A percentile compares a stretch with the other conserved stretches of the same genome.
phyloP scores from a whole-genome alignment of 1,140 invertebrate genomes.

The Leguminivora glycinivorella region DNA sequence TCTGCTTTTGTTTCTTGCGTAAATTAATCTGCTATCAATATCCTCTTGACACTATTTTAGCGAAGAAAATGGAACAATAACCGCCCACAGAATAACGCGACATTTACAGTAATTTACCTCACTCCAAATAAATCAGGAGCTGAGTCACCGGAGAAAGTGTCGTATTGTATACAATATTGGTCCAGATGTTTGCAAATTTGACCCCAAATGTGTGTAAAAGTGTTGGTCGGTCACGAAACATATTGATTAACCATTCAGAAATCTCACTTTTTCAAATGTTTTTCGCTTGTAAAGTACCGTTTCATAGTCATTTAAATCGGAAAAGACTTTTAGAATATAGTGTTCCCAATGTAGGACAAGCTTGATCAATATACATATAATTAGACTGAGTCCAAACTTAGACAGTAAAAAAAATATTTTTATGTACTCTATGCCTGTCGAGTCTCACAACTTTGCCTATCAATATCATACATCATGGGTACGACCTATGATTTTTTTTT shows the following conservation, averaged over 20 bases:
- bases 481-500: no score
- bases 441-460: no score
- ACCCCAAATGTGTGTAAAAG: slow-evolving; percentile 19
- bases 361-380: no score
- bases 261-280: neutral
- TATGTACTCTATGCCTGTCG: no score
- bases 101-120: slow-evolving; percentile 4
- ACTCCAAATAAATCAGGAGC: neutral
- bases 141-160: slow-evolving; percentile 18
- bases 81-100: neutral
- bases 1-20: no score
- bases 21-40: no score
- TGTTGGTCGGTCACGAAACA: slow-evolving; percentile 16
- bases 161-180: slow-evolving; percentile 9
- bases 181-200: slow-evolving; percentile 17
- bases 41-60: no score
- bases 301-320: neutral
- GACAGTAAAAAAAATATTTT: no score
- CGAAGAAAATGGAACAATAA: neutral
- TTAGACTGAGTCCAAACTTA: no score
- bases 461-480: no score
- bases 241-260: neutral
- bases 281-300: neutral
- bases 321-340: no score
- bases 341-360: no score